Evolutionary conservation across 2,797 vertebrate species (phyloP).

Genomic region (Eulemur coronatus): DNA sequence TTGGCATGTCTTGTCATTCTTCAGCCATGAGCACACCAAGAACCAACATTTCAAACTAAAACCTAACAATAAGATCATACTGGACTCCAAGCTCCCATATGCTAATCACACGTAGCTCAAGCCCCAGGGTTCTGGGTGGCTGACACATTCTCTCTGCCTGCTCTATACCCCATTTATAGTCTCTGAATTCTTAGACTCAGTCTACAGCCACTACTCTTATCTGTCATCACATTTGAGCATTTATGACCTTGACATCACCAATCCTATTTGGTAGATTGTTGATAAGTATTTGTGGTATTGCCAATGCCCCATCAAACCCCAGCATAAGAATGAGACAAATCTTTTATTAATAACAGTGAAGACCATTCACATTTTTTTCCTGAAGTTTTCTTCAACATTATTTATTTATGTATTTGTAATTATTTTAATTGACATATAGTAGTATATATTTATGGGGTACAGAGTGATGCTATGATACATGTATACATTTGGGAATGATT

Average conservation of each 20-base stretch:
- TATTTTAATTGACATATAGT: background rate
- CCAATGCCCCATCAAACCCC: background rate
- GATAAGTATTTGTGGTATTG: background rate
- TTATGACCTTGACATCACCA: background rate
- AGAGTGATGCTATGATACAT: background rate
- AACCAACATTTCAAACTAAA: too few relatives aligned
- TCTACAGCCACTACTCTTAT: background rate
- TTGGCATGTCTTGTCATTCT: too few relatives aligned
- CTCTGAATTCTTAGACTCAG: background rate
- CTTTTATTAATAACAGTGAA: background rate
- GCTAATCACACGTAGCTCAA: background rate
- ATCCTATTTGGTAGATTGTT: background rate
- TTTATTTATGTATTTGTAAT: background rate
- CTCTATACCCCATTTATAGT: rapidly evolving
- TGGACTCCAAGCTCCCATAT: rapidly evolving
- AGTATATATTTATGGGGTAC: background rate
- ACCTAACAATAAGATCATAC: background rate
- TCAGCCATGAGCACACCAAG: too few relatives aligned
- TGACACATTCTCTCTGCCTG: background rate
- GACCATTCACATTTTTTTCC: background rate
- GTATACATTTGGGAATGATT: background rate
- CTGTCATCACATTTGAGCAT: too few relatives aligned
- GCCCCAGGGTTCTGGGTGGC: too few relatives aligned
- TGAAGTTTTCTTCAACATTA: background rate
- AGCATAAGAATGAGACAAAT: background rate